These are phyloP conservation scores for Sceloporus undulatus DNA, from an alignment of 2,113 vertebrate genomes.

Conservation along the genomic window DNA sequence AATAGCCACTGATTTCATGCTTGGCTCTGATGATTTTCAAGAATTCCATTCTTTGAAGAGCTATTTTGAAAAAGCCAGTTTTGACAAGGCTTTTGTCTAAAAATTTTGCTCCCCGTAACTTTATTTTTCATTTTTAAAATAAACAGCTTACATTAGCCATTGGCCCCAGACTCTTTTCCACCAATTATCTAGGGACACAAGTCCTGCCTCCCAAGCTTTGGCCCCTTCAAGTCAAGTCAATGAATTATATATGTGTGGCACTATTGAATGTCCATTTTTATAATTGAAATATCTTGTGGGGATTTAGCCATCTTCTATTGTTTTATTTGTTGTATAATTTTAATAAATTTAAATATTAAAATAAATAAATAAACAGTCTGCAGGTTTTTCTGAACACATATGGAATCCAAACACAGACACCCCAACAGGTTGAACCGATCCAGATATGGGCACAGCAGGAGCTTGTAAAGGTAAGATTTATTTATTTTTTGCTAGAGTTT, in stretches of 20 bases:
- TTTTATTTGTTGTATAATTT: no score
- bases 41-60: not conserved
- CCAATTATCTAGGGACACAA: no score
- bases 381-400: conserved; percentile 98
- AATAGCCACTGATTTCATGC: not conserved
- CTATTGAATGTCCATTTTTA: no score
- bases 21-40: not conserved
- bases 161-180: no score
- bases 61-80: not conserved
- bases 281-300: no score
- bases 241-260: no score
- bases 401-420: conserved; percentile 97
- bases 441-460: conserved; percentile 99
- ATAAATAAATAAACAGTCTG: conserved; percentile 76
- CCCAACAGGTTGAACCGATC: conserved; percentile 97
- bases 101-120: not conserved
- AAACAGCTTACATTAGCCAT: no score
- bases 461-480: conserved; percentile 90
- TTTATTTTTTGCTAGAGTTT: conserved; percentile 3
- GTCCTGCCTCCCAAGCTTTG: no score
- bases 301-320: no score
- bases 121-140: not conserved
- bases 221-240: no score
- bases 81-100: not conserved
- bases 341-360: no score